phyloP scores from a whole-genome alignment of 2,113 vertebrate species.

The Mungos mungo region DNA sequence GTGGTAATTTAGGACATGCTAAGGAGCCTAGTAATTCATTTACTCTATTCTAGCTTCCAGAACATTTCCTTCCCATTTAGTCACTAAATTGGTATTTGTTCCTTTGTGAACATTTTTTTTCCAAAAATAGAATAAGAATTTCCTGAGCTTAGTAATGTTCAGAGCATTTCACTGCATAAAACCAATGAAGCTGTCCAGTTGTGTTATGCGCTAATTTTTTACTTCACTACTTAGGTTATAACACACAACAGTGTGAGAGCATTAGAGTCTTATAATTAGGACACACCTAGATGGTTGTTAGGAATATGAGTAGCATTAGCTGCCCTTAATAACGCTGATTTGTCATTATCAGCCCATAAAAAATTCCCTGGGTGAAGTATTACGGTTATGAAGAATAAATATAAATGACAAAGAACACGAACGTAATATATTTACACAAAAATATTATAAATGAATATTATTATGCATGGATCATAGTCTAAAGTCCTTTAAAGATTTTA shows the following conservation, averaged over 20 bases:
- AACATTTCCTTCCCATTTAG: not conserved
- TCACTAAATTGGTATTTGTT: not conserved
- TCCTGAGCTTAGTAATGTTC: not conserved
- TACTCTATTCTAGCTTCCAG: not conserved
- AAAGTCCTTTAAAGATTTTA: not conserved
- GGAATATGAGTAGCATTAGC: not conserved
- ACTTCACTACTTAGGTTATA: not conserved
- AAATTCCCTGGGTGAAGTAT: not conserved
- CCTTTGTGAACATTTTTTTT: conserved; percentile 11
- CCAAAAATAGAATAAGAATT: conserved; percentile 14
- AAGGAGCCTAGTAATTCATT: not conserved
- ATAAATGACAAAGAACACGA: not conserved
- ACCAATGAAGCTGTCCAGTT: not conserved
- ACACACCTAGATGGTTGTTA: not conserved
- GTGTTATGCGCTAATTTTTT: not conserved
- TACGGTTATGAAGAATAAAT: conserved; percentile 16
- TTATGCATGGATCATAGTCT: not conserved
- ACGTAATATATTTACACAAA: conserved; percentile 8
- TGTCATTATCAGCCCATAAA: not conserved
- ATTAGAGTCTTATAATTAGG: not conserved
- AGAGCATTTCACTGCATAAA: not conserved
- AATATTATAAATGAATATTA: not conserved
- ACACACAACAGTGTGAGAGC: not conserved
- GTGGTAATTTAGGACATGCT: not conserved
- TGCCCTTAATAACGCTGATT: not conserved